Evolutionary conservation across 2,888 invertebrate genomes (phyloP).

Genomic region (Arctia plantaginis): DNA sequence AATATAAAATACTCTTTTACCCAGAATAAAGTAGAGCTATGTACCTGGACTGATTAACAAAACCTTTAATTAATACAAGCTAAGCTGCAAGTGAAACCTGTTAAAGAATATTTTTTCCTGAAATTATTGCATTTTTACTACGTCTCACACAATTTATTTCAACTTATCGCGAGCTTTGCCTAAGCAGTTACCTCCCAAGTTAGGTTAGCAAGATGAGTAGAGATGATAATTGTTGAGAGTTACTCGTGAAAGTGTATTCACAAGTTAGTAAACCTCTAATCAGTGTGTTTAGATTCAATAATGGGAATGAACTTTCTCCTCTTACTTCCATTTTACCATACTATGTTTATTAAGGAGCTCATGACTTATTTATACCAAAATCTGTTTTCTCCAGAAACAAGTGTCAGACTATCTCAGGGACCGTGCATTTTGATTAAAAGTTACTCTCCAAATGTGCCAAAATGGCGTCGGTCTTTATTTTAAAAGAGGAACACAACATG

Average conservation of each 20-base stretch:
- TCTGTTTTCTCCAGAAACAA: background rate
- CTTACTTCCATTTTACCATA: background rate
- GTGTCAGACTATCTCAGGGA: background rate
- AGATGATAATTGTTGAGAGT: constrained; percentile 1
- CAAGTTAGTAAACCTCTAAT: background rate
- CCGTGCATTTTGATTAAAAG: background rate
- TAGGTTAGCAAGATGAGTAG: background rate
- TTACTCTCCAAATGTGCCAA: no score
- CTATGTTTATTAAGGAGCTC: background rate
- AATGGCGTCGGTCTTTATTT: no score
- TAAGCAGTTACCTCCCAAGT: background rate
- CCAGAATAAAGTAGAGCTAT: no score
- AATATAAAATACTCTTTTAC: no score
- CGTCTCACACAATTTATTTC: background rate
- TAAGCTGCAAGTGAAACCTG: background rate
- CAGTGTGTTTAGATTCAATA: background rate
- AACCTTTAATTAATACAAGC: no score
- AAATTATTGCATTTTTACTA: no score
- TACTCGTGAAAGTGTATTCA: constrained; percentile 2
- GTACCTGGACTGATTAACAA: no score
- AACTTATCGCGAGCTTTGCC: background rate
- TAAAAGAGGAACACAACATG: no score
- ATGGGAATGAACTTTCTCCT: background rate
- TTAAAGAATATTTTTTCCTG: background rate
- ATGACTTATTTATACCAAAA: background rate